phyloP scores from a whole-genome alignment of 2,113 vertebrate species.

The Pteruthius melanotis region DNA sequence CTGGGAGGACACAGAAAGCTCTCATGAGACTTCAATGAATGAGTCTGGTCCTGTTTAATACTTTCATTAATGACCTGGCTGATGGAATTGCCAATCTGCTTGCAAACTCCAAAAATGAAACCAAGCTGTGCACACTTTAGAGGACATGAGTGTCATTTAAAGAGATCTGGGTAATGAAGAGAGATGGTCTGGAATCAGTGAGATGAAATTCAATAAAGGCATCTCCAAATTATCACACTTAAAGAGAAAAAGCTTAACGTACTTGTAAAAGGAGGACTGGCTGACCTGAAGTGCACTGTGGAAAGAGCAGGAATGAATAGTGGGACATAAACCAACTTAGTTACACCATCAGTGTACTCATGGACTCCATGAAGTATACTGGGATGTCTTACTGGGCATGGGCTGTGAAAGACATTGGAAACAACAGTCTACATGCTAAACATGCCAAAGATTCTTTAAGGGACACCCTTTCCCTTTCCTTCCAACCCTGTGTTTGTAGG shows the following conservation, averaged over 20 bases:
- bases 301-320: neutral
- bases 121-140: neutral
- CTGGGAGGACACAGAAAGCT: neutral
- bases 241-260: neutral
- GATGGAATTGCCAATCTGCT: slow-evolving; percentile 4
- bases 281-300: neutral
- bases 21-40: neutral
- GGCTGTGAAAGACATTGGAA: neutral
- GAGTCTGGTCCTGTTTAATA: neutral
- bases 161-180: slow-evolving; percentile 15
- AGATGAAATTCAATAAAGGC: slow-evolving; percentile 16
- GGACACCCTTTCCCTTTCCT: neutral
- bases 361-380: neutral
- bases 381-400: neutral
- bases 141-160: slow-evolving; percentile 2
- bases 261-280: neutral
- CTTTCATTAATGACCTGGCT: neutral
- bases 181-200: slow-evolving; percentile 4
- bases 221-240: neutral
- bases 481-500: neutral
- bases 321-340: neutral
- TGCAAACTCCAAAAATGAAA: neutral
- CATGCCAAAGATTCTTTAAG: neutral
- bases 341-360: neutral
- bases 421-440: neutral